Conservation (phyloP, 2,797 vertebrate species). For the Platalea minor region DNA sequence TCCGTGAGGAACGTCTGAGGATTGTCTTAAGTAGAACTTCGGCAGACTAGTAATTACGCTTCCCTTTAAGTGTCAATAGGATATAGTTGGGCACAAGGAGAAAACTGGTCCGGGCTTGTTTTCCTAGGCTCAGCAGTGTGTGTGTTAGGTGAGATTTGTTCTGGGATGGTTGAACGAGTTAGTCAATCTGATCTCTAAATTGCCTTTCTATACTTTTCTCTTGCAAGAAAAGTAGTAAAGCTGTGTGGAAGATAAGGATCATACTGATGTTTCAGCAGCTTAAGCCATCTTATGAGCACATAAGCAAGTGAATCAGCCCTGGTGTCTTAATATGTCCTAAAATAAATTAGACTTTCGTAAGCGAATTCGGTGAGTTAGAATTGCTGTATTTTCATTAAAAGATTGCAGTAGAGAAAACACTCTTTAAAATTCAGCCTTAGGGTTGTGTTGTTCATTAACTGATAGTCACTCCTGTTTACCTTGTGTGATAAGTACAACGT, state of each 20-base stretch:
- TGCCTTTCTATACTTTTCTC: background rate
- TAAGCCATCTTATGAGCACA: background rate
- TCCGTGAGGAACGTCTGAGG: background rate
- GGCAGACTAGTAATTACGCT: background rate
- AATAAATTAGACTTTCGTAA: slow-evolving; percentile 7
- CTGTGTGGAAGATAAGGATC: slow-evolving; percentile 29
- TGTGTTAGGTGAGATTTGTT: background rate
- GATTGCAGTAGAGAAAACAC: background rate
- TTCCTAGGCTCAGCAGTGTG: slow-evolving; percentile 28
- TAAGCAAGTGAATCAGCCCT: slow-evolving; percentile 25
- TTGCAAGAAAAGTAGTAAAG: background rate
- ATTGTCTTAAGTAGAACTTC: background rate
- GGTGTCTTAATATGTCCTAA: background rate
- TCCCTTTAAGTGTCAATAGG: background rate
- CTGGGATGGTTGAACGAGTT: background rate
- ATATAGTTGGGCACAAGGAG: background rate
- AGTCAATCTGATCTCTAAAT: background rate
- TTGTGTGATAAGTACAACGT: background rate
- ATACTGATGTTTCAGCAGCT: slow-evolving; percentile 17
- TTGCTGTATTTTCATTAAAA: slow-evolving; percentile 13
- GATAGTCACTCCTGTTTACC: slow-evolving; percentile 47
- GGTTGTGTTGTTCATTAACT: slow-evolving; percentile 60
- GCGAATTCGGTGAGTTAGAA: background rate
- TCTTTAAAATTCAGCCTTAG: slow-evolving; percentile 19
- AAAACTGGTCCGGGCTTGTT: slow-evolving; percentile 29